Conservation (phyloP, 2,113 vertebrate species). For the Haliaeetus leucogaster region DNA sequence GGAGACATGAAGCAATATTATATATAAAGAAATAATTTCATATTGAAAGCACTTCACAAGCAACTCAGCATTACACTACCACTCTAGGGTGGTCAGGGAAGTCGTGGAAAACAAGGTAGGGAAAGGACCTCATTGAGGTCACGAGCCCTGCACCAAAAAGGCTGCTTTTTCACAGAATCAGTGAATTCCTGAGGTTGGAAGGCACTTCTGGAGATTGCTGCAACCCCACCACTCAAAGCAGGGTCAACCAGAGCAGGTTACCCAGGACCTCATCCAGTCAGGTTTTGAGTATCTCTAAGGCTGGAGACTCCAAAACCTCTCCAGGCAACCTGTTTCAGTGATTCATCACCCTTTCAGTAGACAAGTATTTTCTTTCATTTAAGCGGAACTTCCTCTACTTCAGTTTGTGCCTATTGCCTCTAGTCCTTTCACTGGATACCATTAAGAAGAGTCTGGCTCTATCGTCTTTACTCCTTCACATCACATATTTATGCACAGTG, state of each 20-base stretch:
- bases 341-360: background rate
- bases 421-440: background rate
- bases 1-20: background rate
- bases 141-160: background rate
- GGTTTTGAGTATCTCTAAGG: background rate
- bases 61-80: background rate
- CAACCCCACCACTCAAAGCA: background rate
- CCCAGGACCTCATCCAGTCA: background rate
- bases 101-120: background rate
- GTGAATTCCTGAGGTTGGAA: background rate
- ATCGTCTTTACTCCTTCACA: background rate
- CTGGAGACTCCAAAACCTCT: background rate
- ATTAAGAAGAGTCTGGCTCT: background rate
- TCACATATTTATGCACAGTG: background rate
- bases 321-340: background rate
- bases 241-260: background rate
- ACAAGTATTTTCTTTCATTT: background rate
- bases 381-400: background rate
- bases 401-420: background rate
- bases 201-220: background rate
- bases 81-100: background rate
- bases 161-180: background rate
- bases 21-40: background rate
- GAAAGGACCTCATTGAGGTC: background rate
- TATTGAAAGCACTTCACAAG: background rate